Evolutionary conservation across 1,140 invertebrate genomes (phyloP), one percentile per base, ranked within the genome.

Genomic region (Polypedilum vanderplanki): DNA sequence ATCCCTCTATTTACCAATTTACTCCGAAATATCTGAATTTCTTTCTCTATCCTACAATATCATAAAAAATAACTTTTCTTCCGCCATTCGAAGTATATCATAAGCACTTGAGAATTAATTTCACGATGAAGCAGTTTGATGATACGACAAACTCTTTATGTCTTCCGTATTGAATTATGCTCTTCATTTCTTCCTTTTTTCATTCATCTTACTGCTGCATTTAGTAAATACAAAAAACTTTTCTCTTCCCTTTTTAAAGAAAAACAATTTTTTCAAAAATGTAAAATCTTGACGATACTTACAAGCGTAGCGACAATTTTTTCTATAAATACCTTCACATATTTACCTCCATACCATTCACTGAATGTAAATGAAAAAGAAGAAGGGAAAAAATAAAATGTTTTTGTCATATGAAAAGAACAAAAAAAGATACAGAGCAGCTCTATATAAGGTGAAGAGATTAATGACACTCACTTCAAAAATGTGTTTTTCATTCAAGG

Each of bases 61-160:
- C 24, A 33, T 33, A 33, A 33, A 33, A 33, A 5, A 33, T n/a
- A 33, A 5, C 24, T 33, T 33, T 33, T 33, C 24, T 33, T 33
- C 24, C 24, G 5, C n/a, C 46, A n/a, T 57, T 57, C 15, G 46
- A 57, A 57, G 46, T 57, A 33, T 5, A 57, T 57, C 46, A 57
- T 57, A 57, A 57, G 46, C 12, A 57, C 46, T 57, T n/a, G 12
- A 57, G n/a, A 57, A 57, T 57, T 57, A 57, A 57, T 57, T 57
- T 57, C 12, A 57, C n/a, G 46, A 57, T 57, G 24, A 33, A 33
- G 24, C 1, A 33, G 24, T 5, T 1, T 3, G 24, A 33, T 33
- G 24, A 33, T 33, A 33, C 24, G 24, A 57, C 4, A 57, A 57
- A 57, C 46, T 57, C 46, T 57, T 57, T 57, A n/a, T 57, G 12